Conservation (phyloP, 2,888 invertebrate species). For the Xestoiulus laeticollis region DNA sequence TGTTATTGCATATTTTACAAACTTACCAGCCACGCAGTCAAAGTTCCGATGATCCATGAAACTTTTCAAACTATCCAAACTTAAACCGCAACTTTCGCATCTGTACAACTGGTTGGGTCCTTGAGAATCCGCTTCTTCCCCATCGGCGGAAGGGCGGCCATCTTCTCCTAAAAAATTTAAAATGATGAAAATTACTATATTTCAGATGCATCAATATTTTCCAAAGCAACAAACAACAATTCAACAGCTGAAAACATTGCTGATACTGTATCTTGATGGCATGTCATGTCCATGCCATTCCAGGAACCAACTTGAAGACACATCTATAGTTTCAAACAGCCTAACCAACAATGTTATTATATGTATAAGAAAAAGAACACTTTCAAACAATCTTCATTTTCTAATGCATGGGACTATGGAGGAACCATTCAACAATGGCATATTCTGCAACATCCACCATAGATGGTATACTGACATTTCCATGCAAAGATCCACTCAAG, state of each 20-base stretch:
- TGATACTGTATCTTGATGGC: too few relatives aligned
- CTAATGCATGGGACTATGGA: too few relatives aligned
- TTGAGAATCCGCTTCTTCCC: slow-evolving; percentile 44
- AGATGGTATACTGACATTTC: too few relatives aligned
- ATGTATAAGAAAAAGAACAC: too few relatives aligned
- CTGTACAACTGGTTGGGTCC: slow-evolving; percentile 38
- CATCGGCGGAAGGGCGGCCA: not conserved
- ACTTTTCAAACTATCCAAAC: slow-evolving; percentile 54
- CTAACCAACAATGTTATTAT: too few relatives aligned
- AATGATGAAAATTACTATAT: not conserved
- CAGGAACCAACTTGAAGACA: too few relatives aligned
- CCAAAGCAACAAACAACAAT: not conserved
- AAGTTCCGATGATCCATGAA: slow-evolving; percentile 57
- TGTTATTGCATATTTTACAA: not conserved
- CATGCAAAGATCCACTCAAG: not conserved
- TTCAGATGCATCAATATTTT: not conserved
- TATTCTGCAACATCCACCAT: too few relatives aligned
- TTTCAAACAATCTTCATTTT: too few relatives aligned
- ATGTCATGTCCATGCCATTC: too few relatives aligned
- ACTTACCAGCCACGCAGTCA: slow-evolving; percentile 55
- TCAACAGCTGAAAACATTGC: not conserved
- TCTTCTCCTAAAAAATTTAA: slow-evolving; percentile 18
- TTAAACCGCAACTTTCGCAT: slow-evolving; percentile 56
- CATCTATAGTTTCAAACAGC: too few relatives aligned
- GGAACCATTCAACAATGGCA: too few relatives aligned